Conservation (phyloP, 2,113 vertebrate genomes). For the Protobothrops flavoviridis region DNA sequence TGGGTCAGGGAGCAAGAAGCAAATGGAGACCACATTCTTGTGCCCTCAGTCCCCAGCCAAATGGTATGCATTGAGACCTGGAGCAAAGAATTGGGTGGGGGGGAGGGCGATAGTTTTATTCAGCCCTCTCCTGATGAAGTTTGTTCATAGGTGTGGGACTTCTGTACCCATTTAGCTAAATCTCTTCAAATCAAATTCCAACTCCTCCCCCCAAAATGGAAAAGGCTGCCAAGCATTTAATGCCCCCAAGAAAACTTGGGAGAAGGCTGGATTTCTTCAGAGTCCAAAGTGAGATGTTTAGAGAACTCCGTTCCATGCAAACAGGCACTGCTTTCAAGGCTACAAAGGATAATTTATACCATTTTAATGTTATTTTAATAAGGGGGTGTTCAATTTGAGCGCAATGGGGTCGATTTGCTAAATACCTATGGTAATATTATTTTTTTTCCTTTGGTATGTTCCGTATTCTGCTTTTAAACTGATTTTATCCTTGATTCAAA, state of each 20-base stretch:
- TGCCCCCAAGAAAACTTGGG: conserved; percentile 34
- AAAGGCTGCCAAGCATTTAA: conserved; percentile 40
- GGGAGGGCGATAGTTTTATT: accelerated
- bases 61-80: background rate
- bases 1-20: background rate
- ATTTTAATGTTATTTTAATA: conserved; percentile 55
- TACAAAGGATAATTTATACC: conserved; percentile 75
- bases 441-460: conserved; percentile 44
- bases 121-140: conserved; percentile 28
- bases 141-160: conserved; percentile 1
- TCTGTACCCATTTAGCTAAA: background rate
- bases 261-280: conserved; percentile 50
- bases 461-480: conserved; percentile 24
- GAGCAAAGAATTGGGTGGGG: accelerated
- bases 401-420: conserved; percentile 57
- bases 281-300: conserved; percentile 68
- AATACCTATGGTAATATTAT: conserved; percentile 48
- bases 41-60: background rate
- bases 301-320: conserved; percentile 84
- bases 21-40: background rate
- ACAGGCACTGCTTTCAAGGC: conserved; percentile 79
- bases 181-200: background rate
- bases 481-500: conserved; percentile 41
- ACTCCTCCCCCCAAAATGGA: background rate
- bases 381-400: conserved; percentile 36